Evolutionary conservation across 37 sponge, comb jelly and placozoan species (phyloP), one percentile per base, ranked within the genome.

Genomic region (Amphimedon queenslandica): DNA sequence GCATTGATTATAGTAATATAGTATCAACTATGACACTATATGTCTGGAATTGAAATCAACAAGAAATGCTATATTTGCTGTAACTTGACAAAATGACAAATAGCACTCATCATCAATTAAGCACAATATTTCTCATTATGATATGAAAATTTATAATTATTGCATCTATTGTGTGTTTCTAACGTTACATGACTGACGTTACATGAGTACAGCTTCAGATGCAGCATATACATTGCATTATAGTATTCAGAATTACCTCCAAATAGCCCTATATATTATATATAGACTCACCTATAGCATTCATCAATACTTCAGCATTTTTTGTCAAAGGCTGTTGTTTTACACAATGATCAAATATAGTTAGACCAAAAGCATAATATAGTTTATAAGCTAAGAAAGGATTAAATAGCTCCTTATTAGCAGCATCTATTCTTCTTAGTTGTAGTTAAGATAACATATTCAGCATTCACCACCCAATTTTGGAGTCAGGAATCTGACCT

Each of bases 1-100:
- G 10, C 21, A 3, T 40, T 10, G 5, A 25, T 69, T n/a, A n/a
- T 3, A 69, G 37, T 42, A 69, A 16, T 30, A 69, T 42, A 40
- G 70, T 69, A 42, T 69, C 70, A 39, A 69, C 43, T 2, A 36
- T 40, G 38, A 69, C 42, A 5, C 11, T 40, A 25, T 69, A 28
- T 40, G n/a, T 37, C 70, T 69, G 42, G 27, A 40, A 67, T 23
- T 18, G 20, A 40, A 24, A 37, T 2, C 2, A 20, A 5, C 43
- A 69, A 37, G 8, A 23, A n/a, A n/a, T n/a, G n/a, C n/a, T n/a
- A n/a, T n/a, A n/a, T n/a, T n/a, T n/a, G n/a, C n/a, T n/a, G n/a
- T n/a, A n/a, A n/a, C n/a, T n/a, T n/a, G n/a, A n/a, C n/a, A n/a
- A n/a, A n/a, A n/a, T n/a, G 53, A 13, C 13, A 13, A 18, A 13